Percentiles rank a stretch among this genome's conserved stretches.
Conservation (phyloP, 2,888 invertebrate species). For the Nemotelus pantherinus region DNA sequence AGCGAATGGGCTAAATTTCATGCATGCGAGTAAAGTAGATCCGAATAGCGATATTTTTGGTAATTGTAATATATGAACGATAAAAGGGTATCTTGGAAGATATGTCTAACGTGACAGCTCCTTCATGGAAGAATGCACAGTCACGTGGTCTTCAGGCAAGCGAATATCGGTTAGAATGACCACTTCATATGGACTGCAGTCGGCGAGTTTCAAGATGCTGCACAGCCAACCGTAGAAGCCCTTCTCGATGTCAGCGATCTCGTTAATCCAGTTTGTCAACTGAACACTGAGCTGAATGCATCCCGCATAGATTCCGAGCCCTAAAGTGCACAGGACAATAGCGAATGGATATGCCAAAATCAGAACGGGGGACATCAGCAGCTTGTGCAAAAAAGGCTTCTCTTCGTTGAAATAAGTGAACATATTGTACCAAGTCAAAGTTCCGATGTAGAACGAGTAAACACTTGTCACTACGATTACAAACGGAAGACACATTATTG, state of each 20-base stretch:
- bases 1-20: not conserved
- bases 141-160: slow-evolving; percentile 55
- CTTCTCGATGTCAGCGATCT: slow-evolving; percentile 79
- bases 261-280: slow-evolving; percentile 74
- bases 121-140: slow-evolving; percentile 64
- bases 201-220: slow-evolving; percentile 72
- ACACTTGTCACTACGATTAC: slow-evolving; percentile 71
- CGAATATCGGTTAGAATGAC: slow-evolving; percentile 71
- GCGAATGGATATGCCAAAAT: slow-evolving; percentile 76
- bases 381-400: slow-evolving; percentile 70
- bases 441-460: slow-evolving; percentile 79
- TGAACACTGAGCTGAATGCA: slow-evolving; percentile 76
- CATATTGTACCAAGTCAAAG: slow-evolving; percentile 80
- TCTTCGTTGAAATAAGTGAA: slow-evolving; percentile 77
- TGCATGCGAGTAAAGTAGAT: slow-evolving; percentile 3
- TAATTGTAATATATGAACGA: not conserved
- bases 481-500: slow-evolving; percentile 73
- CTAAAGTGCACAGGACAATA: slow-evolving; percentile 73
- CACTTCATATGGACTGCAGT: slow-evolving; percentile 80
- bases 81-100: not conserved
- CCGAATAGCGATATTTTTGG: slow-evolving; percentile 14
- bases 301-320: slow-evolving; percentile 74
- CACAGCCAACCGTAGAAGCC: slow-evolving; percentile 84
- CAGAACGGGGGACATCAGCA: slow-evolving; percentile 73
- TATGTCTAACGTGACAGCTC: slow-evolving; percentile 62